Conservation (phyloP, 1,140 invertebrate genomes). For the Brachionus rotundiformis region DNA sequence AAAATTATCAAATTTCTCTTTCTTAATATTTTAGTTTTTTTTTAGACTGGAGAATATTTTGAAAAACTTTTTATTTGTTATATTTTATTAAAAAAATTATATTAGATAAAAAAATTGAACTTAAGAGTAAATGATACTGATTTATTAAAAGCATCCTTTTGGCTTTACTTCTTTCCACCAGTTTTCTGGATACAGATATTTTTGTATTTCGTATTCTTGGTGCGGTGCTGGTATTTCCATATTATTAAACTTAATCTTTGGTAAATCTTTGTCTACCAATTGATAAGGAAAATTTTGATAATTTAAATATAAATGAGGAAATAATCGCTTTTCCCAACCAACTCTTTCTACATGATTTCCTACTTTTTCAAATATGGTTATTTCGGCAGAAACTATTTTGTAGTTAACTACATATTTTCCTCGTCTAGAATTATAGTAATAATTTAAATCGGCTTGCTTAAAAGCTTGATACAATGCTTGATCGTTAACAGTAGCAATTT, state of each 20-base stretch:
- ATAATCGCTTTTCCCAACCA: slow-evolving; percentile 68
- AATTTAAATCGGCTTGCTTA: slow-evolving; percentile 57
- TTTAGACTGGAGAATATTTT: no score
- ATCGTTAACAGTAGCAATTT: slow-evolving; percentile 63
- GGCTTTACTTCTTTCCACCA: slow-evolving; percentile 70
- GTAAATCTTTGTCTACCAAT: slow-evolving; percentile 66
- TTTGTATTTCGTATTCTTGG: slow-evolving; percentile 70
- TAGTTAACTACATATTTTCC: slow-evolving; percentile 61
- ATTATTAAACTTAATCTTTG: slow-evolving; percentile 64
- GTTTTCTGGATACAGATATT: slow-evolving; percentile 69
- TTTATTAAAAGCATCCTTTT: slow-evolving; percentile 61
- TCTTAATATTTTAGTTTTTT: no score
- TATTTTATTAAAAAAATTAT: no score
- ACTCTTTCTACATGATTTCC: slow-evolving; percentile 65
- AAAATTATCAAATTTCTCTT: no score
- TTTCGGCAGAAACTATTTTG: slow-evolving; percentile 55
- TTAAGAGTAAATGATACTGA: neutral
- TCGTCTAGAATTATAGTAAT: slow-evolving; percentile 63
- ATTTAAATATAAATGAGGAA: slow-evolving; percentile 68
- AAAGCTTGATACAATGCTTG: slow-evolving; percentile 61
- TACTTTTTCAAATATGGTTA: slow-evolving; percentile 64
- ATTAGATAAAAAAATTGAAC: no score
- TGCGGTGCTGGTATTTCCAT: slow-evolving; percentile 66
- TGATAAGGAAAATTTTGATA: slow-evolving; percentile 68
- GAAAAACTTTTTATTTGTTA: no score